These are phyloP conservation scores for Drosophila longiperda DNA, from an alignment of 2,888 invertebrate genomes.

Conservation along the genomic window DNA sequence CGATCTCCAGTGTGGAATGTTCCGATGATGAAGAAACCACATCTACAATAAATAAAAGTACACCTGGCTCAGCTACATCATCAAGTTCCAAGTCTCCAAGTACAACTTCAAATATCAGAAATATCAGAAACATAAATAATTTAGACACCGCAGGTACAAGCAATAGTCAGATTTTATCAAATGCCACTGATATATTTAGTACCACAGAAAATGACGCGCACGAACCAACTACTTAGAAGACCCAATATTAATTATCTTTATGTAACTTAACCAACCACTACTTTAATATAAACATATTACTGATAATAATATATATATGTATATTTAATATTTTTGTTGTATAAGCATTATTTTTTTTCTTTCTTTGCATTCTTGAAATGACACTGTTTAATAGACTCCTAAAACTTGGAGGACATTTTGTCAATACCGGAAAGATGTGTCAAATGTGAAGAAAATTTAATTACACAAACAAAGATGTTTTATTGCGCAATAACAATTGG, in stretches of 20 bases:
- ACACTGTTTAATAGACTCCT: not conserved
- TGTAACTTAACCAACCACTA: conserved; percentile 45
- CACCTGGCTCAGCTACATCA: conserved; percentile 16
- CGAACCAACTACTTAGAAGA: conserved; percentile 42
- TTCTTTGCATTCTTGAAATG: not conserved
- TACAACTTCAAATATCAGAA: conserved; percentile 26
- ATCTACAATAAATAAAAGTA: conserved; percentile 19
- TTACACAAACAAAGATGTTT: not conserved
- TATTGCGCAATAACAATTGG: not conserved
- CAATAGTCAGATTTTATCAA: conserved; percentile 11
- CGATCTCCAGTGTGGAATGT: conserved; percentile 67
- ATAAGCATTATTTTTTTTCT: not conserved
- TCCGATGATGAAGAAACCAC: conserved; percentile 72
- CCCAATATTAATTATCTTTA: conserved; percentile 22
- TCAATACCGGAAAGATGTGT: not conserved
- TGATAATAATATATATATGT: conserved; percentile 22
- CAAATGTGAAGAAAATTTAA: not conserved
- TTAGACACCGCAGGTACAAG: conserved; percentile 40
- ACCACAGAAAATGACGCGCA: conserved; percentile 25
- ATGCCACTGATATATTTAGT: conserved; percentile 11
- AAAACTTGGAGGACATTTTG: not conserved
- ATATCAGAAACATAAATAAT: conserved; percentile 25
- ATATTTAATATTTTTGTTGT: not conserved
- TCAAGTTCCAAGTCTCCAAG: conserved; percentile 26
- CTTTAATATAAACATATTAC: conserved; percentile 48